Base-by-base conservation (phyloP, 2,797 vertebrate species). In the Odontamblyopus rebecca region DNA sequence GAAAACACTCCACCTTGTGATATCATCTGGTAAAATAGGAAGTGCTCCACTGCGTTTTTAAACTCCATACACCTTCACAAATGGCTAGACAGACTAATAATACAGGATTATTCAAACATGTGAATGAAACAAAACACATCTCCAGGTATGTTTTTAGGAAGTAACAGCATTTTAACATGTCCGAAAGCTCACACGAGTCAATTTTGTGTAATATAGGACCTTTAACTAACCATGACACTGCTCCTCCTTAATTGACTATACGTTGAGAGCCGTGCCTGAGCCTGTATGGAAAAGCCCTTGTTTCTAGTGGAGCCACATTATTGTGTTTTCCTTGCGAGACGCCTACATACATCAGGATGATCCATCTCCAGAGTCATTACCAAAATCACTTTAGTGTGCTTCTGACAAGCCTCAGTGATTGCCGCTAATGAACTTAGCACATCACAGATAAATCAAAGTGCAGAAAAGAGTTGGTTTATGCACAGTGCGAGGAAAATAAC, bases 361-460 rank as follows among this genome's bases (percentile, higher is more conserved):
- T 92, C 90, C 87, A 92, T 91, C 90, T 91, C 90, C 82, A 84
- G 86, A 89, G 91, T 91, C 90, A 91, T 93, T 92, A 92, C 86
- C 85, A 86, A 84, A 91, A 91, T 91, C 89, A 90, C 90, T 93
- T 91, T 89, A 89, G 89, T 81, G 76, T 67, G 57, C 70, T 88
- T 91, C 88, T 91, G 91, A 91, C 90, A 91, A 90, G 92, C 91
- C 85, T 90, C 92, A 93, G 92, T 90, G 89, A 91, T 91, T 89
- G 90, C 86, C 61, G 74, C 92, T 92, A 92, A 93, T 93, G 89
- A 93, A 92, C 88, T 89, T 90, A 90, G 88, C 88, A 89, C 88
- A 91, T 91, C 87, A 84, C 84, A 90, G 86, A 92, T 93, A 92
- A 91, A 91, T 92, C 91, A 92, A 87, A 88, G 88, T 73, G 15